Conservation (phyloP, 2,888 invertebrate genomes). For the Leptopterna dolabrata region DNA sequence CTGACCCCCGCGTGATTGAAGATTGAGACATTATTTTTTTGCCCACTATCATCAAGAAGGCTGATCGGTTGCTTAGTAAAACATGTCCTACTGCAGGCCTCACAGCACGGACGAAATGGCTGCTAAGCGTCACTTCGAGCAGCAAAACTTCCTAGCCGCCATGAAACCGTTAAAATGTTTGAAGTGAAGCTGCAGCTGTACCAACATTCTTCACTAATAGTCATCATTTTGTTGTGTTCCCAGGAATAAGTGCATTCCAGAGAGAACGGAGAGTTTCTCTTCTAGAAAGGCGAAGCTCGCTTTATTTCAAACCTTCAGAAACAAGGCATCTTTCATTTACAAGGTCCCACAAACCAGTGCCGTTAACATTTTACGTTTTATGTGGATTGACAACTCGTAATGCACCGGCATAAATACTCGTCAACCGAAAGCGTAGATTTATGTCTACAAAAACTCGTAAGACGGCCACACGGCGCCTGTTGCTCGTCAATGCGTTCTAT, state of each 20-base stretch:
- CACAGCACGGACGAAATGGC: too few relatives aligned
- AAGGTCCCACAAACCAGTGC: not conserved
- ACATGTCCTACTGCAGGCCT: too few relatives aligned
- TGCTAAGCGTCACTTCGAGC: too few relatives aligned
- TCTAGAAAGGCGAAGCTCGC: not conserved
- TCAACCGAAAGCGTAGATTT: not conserved
- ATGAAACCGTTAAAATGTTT: too few relatives aligned
- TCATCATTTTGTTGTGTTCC: too few relatives aligned
- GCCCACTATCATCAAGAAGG: too few relatives aligned
- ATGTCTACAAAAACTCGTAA: not conserved
- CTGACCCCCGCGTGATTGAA: too few relatives aligned
- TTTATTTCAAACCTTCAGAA: not conserved
- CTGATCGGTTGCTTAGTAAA: too few relatives aligned
- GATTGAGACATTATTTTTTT: too few relatives aligned
- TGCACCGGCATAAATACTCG: not conserved
- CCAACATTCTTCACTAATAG: too few relatives aligned
- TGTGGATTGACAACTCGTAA: not conserved
- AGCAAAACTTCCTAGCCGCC: too few relatives aligned
- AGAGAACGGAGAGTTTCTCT: not conserved
- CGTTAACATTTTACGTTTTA: not conserved
- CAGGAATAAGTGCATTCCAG: not conserved
- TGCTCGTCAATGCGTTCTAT: constrained; percentile 17
- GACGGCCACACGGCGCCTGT: not conserved
- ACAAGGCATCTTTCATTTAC: not conserved
- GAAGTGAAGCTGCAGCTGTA: too few relatives aligned